These are phyloP conservation scores for Drosophila tsacasi DNA, from an alignment of 1,140 invertebrate genomes.

Conservation along the genomic window DNA sequence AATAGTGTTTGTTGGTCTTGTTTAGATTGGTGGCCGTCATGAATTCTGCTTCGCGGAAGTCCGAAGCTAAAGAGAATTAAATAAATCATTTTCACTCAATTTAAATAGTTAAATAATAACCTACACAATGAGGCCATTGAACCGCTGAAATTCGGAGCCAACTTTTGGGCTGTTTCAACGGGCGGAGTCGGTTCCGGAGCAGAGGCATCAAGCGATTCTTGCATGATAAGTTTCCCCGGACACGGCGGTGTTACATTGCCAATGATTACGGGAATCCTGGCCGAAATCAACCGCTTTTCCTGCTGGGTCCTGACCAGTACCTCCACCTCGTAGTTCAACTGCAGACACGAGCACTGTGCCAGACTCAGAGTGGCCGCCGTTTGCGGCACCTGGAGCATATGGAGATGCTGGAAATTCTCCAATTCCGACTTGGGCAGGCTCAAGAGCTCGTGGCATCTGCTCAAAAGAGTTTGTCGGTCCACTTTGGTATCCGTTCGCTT, in stretches of 20 bases:
- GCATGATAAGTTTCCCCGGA: conserved; percentile 21
- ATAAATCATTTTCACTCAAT: background rate
- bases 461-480: conserved; percentile 85
- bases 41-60: conserved; percentile 74
- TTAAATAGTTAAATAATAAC: background rate
- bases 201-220: conserved; percentile 2
- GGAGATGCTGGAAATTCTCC: conserved; percentile 64
- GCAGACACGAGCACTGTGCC: conserved; percentile 89
- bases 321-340: conserved; percentile 89
- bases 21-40: conserved; percentile 73
- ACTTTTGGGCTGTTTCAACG: background rate
- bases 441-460: conserved; percentile 86
- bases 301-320: conserved; percentile 84
- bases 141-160: conserved; percentile 33
- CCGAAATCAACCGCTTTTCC: conserved; percentile 85
- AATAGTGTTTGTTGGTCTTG: conserved; percentile 64
- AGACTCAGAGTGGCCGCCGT: conserved; percentile 89
- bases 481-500: conserved; percentile 70
- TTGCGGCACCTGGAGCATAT: conserved; percentile 87
- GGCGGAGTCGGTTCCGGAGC: conserved; percentile 52
- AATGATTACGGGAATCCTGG: conserved; percentile 86
- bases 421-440: conserved; percentile 85
- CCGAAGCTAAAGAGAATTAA: conserved; percentile 36
- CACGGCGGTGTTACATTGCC: conserved; percentile 85
- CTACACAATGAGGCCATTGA: conserved; percentile 65